These are phyloP conservation scores for Ecliptopera silaceata DNA, from an alignment of 2,888 invertebrate species.

Conservation along the genomic window DNA sequence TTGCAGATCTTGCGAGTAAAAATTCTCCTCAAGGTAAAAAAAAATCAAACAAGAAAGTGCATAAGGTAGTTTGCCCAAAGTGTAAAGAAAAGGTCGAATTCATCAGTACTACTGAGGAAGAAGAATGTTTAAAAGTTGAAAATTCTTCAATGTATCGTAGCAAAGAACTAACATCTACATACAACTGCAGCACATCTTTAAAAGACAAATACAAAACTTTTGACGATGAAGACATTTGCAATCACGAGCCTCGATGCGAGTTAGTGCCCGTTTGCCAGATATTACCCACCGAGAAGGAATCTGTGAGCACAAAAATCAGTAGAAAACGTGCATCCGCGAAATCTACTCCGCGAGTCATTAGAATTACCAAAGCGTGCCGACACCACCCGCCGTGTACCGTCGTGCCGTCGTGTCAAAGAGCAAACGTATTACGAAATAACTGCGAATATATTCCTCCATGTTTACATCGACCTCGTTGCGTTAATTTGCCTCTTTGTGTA, in stretches of 20 bases:
- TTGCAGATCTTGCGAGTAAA: conserved; percentile 33
- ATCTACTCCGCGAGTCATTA: conserved; percentile 54
- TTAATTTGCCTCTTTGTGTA: conserved; percentile 71
- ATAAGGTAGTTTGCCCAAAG: conserved; percentile 61
- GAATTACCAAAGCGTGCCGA: conserved; percentile 72
- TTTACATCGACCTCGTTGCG: conserved; percentile 68
- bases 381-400: conserved; percentile 75
- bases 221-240: conserved; percentile 51
- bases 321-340: conserved; percentile 46
- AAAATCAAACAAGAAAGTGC: conserved; percentile 45
- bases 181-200: conserved; percentile 41
- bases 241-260: conserved; percentile 65
- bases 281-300: conserved; percentile 52
- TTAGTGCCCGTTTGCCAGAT: conserved; percentile 68
- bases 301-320: conserved; percentile 41
- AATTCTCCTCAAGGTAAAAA: conserved; percentile 35
- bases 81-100: conserved; percentile 65
- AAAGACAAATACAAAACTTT: conserved; percentile 38
- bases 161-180: conserved; percentile 46
- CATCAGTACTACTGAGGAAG: conserved; percentile 57
- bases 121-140: conserved; percentile 45
- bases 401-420: conserved; percentile 72
- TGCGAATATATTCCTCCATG: conserved; percentile 71
- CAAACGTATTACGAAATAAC: conserved; percentile 65
- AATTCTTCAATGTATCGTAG: conserved; percentile 41